Percentiles rank a stretch among this genome's conserved stretches.
phyloP scores from a whole-genome alignment of 2,113 vertebrate species.

The Ptilonorhynchus violaceus region DNA sequence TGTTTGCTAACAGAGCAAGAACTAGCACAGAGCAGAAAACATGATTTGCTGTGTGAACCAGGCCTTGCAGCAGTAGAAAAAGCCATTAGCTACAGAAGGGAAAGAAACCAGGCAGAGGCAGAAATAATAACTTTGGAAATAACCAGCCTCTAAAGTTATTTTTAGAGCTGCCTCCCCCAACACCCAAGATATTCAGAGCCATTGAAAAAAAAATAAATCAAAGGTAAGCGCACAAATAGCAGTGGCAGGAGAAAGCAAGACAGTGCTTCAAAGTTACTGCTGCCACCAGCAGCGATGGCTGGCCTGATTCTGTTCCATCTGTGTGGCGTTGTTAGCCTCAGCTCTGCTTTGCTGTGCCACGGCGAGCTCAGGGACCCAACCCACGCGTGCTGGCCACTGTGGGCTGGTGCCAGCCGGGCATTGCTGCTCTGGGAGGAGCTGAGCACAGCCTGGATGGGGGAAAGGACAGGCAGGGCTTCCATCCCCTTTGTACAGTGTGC shows the following conservation, averaged over 20 bases:
- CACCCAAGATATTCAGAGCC: not conserved
- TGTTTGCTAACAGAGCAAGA: not conserved
- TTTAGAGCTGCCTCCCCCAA: conserved; percentile 17
- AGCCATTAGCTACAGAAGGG: not conserved
- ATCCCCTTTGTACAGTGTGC: not conserved
- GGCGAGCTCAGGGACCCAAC: not conserved
- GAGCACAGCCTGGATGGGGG: not conserved
- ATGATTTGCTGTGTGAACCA: not conserved
- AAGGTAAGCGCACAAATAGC: not conserved
- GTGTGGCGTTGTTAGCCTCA: not conserved
- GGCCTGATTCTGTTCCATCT: not conserved
- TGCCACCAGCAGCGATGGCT: not conserved
- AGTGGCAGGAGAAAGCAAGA: not conserved
- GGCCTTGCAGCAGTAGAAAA: not conserved
- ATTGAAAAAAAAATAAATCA: not conserved
- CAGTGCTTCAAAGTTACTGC: not conserved
- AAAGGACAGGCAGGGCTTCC: not conserved
- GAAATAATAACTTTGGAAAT: not conserved
- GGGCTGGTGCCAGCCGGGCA: rapidly evolving
- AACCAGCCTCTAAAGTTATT: not conserved
- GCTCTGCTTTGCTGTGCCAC: not conserved
- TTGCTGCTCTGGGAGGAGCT: not conserved
- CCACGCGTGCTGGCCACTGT: not conserved
- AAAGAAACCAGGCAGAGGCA: not conserved
- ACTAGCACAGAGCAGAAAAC: not conserved